Percentiles rank a stretch among this genome's conserved stretches.
These are phyloP conservation scores for Triplophysa yarkandensis DNA, from an alignment of 2,797 vertebrate genomes.

Conservation along the genomic window DNA sequence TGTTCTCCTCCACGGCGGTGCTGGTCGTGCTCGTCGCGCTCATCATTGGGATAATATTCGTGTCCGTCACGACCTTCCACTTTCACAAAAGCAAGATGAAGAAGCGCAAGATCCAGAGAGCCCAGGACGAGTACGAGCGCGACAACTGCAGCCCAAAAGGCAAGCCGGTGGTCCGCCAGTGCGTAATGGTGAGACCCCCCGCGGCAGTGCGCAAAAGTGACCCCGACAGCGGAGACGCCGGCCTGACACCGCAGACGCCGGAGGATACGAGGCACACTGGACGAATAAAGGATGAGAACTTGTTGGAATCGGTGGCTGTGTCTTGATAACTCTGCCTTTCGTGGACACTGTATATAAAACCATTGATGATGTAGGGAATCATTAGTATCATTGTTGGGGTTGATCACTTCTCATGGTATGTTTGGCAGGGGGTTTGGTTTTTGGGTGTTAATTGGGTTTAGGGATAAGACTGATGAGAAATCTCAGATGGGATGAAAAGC, in stretches of 20 bases:
- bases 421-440: too few species aligned
- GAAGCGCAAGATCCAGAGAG: constrained; percentile 86
- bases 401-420: constrained; percentile 49
- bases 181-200: constrained; percentile 62
- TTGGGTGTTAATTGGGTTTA: too few species aligned
- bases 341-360: constrained; percentile 59
- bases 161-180: constrained; percentile 57
- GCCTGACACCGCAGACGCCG: constrained; percentile 48
- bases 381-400: constrained; percentile 56
- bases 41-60: constrained; percentile 82
- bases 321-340: constrained; percentile 74
- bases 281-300: constrained; percentile 65
- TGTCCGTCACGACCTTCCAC: constrained; percentile 86
- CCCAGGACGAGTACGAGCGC: constrained; percentile 87
- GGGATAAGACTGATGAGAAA: too few species aligned
- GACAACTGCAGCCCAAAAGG: constrained; percentile 77
- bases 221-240: constrained; percentile 43
- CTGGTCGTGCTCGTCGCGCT: constrained; percentile 82
- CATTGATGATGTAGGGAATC: constrained; percentile 49
- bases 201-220: constrained; percentile 59
- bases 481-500: too few species aligned
- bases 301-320: constrained; percentile 82
- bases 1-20: constrained; percentile 85
- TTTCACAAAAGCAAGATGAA: constrained; percentile 89
- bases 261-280: constrained; percentile 70